phyloP scores from a whole-genome alignment of 1,140 invertebrate species.

The Lepidostoma basale region DNA sequence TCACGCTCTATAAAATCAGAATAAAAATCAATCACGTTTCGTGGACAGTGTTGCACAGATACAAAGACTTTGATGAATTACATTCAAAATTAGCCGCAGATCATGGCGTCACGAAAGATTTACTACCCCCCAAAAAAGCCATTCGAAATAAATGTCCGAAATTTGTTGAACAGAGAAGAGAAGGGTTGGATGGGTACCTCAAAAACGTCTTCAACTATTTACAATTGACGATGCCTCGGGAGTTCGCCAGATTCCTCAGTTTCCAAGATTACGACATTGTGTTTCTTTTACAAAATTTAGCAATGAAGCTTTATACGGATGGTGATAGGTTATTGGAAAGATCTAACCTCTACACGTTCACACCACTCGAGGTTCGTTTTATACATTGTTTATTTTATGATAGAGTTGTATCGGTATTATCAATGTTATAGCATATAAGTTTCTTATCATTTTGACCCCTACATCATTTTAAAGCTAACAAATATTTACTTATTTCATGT shows the following conservation, averaged over 20 bases:
- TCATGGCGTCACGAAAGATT: conserved; percentile 77
- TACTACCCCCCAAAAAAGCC: conserved; percentile 90
- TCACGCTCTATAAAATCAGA: conserved; percentile 59
- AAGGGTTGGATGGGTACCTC: conserved; percentile 81
- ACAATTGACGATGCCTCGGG: conserved; percentile 74
- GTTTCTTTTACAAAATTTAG: conserved; percentile 79
- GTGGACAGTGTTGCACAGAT: conserved; percentile 85
- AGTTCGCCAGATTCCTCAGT: conserved; percentile 78
- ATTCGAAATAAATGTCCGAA: conserved; percentile 68
- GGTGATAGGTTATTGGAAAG: conserved; percentile 69
- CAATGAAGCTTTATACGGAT: conserved; percentile 71
- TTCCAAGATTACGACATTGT: conserved; percentile 84
- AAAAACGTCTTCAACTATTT: conserved; percentile 76
- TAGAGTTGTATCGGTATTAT: neutral
- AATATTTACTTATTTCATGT: too few species aligned
- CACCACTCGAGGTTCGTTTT: conserved; percentile 72
- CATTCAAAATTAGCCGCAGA: conserved; percentile 81
- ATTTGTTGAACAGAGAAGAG: conserved; percentile 84
- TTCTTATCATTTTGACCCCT: too few species aligned
- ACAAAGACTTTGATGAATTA: conserved; percentile 87
- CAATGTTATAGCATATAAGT: too few species aligned
- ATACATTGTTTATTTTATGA: conserved; percentile 29
- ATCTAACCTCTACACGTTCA: conserved; percentile 68
- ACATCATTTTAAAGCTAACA: too few species aligned
- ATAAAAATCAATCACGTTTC: conserved; percentile 62